Evolutionary conservation across 2,113 vertebrate species (phyloP), one percentile per base, ranked within the genome.

Genomic region (Perca schrenkii): DNA sequence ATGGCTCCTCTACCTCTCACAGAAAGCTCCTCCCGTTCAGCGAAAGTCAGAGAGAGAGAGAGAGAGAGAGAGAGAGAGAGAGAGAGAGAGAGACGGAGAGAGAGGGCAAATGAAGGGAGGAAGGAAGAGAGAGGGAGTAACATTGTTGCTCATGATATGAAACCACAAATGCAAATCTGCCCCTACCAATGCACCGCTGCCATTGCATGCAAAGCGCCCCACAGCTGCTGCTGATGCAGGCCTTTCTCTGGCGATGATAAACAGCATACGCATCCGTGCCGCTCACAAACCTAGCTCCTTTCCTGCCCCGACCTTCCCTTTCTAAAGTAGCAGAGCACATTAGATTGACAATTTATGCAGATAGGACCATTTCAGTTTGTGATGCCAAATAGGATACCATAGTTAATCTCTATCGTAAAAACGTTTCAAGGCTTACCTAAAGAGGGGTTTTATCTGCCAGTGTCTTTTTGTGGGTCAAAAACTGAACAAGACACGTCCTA

Each of bases 121-220:
- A 75, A 85, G 84, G 58, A 78, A 81, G 77, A 86, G 78, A 66
- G 62, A 88, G 34, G 77, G 79, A 88, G 87, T 65, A 76, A 87
- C 66, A 21, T 70, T 3, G 75, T 68, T 73, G 80, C 81, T 79
- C 78, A 66, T 84, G 86, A 91, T 84, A 83, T 84, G 84, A 91
- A 90, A 91, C 88, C 92, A 86, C 88, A 90, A 92, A 92, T 94
- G 94, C 90, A 95, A 95, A 93, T 91, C 73, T 83, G 67, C 79
- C 88, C 79, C 82, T 79, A 58, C 80, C 36, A 88, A 73, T 73
- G 79, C 84, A 74, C 84, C 46, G 52, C 78, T 83, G 75, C 94
- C 88, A 84, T 77, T 57, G 83, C 87, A 92, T 94, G 93, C 92
- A 93, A 93, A 95, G 86, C 87, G n/a, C 77, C 62, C 74, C 83